Base-by-base conservation (phyloP, 2,888 invertebrate species). In the Oithona nana region DNA sequence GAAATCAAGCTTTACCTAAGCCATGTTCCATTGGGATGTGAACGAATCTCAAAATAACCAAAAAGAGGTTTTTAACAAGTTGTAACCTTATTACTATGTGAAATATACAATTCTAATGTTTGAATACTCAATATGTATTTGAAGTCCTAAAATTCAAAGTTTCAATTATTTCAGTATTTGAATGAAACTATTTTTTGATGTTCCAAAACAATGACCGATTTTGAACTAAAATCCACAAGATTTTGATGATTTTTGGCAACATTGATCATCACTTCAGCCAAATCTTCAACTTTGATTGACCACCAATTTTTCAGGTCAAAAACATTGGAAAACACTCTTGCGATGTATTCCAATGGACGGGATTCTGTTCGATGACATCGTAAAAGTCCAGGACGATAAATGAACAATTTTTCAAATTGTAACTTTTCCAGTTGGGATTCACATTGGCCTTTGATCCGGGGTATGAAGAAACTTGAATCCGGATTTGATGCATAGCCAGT, bases 401-500 rank as follows among this genome's bases (percentile, higher is more conserved):
- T 68, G 26, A 67, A 67, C 13, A 69, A 62, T 13, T 66, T 63
- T 6, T 66, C 61, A 64, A 70, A 70, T 8, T 63, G 65, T 61
- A 70, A 57, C 1, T 66, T 65, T 13, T 65, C 65, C 20, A 69
- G 61, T 57, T 66, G 64, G 29, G 67, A 67, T 63, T 70, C 70
- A 4, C 66, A 66, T 61, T 68, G 66, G 6, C 70, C 67, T 71
- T 78, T 78, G 4, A 73, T 73, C 67, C 72, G 71, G 1, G 70
- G 68, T 66, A 77, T 78, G 1, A 76, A 68, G 52, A 76, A 70
- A 30, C 63, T 69, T 54, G 75, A 73, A 64, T 75, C 72, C 59
- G 73, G 73, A 65, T 77, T 72, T 2, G 77, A 75, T n/a, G 74
- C 75, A 29, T 68, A 68, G 1, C 75, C 71, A 1, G 75, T 73